Percentiles rank a stretch among this genome's conserved stretches.
Conservation (phyloP, 2,113 vertebrate genomes). For the Terrapene triunguis region DNA sequence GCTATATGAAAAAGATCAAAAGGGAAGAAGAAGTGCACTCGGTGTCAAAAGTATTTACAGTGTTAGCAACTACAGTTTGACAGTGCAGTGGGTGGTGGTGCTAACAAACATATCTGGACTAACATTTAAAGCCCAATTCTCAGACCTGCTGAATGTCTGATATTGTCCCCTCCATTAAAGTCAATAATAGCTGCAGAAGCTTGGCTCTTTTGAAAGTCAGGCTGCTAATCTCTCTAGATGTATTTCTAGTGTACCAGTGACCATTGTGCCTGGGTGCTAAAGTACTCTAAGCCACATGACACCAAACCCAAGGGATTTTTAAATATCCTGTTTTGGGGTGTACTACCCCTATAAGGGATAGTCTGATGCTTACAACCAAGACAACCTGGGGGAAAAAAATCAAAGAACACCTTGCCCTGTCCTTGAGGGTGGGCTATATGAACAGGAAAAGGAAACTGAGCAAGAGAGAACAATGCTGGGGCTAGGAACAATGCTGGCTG, state of each 20-base stretch:
- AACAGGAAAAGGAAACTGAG: not conserved
- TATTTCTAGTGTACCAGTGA: not conserved
- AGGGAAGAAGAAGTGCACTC: not conserved
- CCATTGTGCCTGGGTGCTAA: not conserved
- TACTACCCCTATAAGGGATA: not conserved
- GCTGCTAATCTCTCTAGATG: not conserved
- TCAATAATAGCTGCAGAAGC: not conserved
- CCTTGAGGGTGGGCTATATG: not conserved
- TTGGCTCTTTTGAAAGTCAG: not conserved
- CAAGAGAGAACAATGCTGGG: not conserved
- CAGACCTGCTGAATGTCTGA: not conserved
- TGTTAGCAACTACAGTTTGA: not conserved
- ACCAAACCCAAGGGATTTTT: not conserved
- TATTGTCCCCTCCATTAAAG: not conserved
- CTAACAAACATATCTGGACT: not conserved
- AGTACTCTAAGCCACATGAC: not conserved
- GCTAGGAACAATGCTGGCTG: not conserved
- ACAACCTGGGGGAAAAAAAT: not conserved
- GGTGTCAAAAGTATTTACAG: constrained; percentile 2
- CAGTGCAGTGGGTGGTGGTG: not conserved
- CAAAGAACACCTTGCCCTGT: not conserved
- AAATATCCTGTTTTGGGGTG: not conserved
- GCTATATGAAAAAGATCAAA: constrained; percentile 7
- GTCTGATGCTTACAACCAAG: not conserved
- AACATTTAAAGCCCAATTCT: not conserved